Evolutionary conservation across 92 coral and sea anemone genomes (phyloP).

Genomic region (Bergia puertoricense): DNA sequence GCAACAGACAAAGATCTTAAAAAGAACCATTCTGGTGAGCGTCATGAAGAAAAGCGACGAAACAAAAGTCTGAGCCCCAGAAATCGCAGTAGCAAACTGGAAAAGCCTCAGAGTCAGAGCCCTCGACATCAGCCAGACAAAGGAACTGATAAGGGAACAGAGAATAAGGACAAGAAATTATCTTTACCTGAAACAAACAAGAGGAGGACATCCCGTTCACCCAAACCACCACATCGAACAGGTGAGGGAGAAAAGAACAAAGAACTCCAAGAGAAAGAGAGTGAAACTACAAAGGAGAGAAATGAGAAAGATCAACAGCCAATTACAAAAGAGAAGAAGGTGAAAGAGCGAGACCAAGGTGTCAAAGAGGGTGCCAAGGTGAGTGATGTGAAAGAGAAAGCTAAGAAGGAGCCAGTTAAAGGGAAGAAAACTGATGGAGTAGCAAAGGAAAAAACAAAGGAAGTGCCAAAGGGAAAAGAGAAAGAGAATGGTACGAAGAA

Average conservation of each 20-base stretch:
- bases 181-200: conserved; percentile 50
- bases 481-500: conserved; percentile 59
- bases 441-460: conserved; percentile 55
- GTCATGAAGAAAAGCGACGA: conserved; percentile 18
- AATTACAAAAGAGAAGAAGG: conserved; percentile 22
- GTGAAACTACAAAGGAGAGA: conserved; percentile 41
- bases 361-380: conserved; percentile 45
- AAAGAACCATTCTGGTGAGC: conserved; percentile 24
- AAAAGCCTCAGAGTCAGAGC: conserved; percentile 34
- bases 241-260: conserved; percentile 60
- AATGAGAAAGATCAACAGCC: conserved; percentile 37
- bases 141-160: conserved; percentile 41
- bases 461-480: conserved; percentile 55
- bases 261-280: conserved; percentile 45
- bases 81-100: conserved; percentile 29
- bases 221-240: conserved; percentile 47
- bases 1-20: conserved; percentile 6
- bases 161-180: conserved; percentile 54
- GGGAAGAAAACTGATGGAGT: conserved; percentile 48
- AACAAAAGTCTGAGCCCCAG: conserved; percentile 37
- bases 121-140: conserved; percentile 31
- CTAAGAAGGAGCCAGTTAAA: conserved; percentile 29
- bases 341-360: conserved; percentile 45
- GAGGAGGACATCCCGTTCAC: conserved; percentile 61
- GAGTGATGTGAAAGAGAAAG: conserved; percentile 55